Evolutionary conservation across 2,113 vertebrate species (phyloP).

Genomic region (Laticauda colubrina): DNA sequence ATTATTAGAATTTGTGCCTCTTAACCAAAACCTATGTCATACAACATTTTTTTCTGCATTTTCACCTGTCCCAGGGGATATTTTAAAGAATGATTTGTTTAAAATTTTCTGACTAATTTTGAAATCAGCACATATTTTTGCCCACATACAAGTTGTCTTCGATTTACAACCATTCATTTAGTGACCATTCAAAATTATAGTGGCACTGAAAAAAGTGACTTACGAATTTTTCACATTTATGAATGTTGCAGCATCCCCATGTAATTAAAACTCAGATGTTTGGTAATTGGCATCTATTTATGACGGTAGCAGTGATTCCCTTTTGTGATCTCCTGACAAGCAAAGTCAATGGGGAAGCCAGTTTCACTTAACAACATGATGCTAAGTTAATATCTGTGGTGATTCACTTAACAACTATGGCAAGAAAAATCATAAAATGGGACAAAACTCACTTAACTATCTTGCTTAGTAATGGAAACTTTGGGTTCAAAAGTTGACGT

Average conservation of each 20-base stretch:
- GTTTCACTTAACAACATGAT: background rate
- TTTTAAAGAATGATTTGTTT: background rate
- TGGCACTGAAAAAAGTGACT: background rate
- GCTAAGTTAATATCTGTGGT: background rate
- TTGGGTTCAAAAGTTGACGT: background rate
- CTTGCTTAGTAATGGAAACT: background rate
- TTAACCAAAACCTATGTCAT: background rate
- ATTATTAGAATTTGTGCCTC: background rate
- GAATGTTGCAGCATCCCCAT: background rate
- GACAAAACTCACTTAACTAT: background rate
- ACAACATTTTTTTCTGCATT: background rate
- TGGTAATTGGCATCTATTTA: background rate
- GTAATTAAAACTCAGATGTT: background rate
- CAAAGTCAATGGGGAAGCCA: background rate
- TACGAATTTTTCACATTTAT: background rate
- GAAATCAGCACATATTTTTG: constrained; percentile 30
- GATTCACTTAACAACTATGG: background rate
- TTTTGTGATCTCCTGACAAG: background rate
- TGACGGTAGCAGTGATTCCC: background rate
- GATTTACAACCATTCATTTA: background rate
- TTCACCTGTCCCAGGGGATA: background rate
- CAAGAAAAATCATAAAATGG: background rate
- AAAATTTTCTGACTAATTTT: background rate
- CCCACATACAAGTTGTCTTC: background rate
- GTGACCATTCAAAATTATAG: background rate